Conservation (phyloP, 1,140 invertebrate genomes). For the Latrodectus geometricus region DNA sequence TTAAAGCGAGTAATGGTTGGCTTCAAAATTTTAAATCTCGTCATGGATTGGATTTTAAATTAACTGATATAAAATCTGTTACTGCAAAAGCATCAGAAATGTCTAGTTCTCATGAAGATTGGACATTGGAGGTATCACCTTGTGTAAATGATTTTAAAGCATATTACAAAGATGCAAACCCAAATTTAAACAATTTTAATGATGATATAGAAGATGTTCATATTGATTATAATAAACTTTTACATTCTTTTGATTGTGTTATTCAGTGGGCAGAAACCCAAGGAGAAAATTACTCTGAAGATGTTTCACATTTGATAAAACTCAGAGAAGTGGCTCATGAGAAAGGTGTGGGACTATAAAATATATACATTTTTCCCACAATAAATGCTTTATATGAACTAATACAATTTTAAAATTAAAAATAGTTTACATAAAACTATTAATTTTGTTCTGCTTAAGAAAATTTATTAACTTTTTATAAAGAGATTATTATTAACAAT, state of each 20-base stretch:
- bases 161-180: neutral
- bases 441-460: too few relatives aligned
- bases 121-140: neutral
- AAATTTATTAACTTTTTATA: too few relatives aligned
- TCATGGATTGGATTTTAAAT: constrained; percentile 22
- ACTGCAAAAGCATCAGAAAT: neutral
- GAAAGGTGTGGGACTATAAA: constrained; percentile 17
- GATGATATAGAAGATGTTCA: neutral
- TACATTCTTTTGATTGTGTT: constrained; percentile 23
- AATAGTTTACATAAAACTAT: too few relatives aligned
- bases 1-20: constrained; percentile 52
- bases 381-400: too few relatives aligned
- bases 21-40: constrained; percentile 43
- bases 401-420: too few relatives aligned
- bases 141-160: neutral
- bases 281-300: neutral
- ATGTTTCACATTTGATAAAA: constrained; percentile 26
- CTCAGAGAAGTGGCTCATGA: neutral
- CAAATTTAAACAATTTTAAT: neutral
- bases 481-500: too few relatives aligned
- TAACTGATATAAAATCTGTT: neutral
- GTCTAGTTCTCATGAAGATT: neutral
- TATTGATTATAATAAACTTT: constrained; percentile 2
- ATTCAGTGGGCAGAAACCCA: constrained; percentile 15
- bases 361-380: too few relatives aligned